These are phyloP conservation scores for Pseudorectes ferrugineus DNA, from an alignment of 2,113 vertebrate genomes.

Conservation along the genomic window DNA sequence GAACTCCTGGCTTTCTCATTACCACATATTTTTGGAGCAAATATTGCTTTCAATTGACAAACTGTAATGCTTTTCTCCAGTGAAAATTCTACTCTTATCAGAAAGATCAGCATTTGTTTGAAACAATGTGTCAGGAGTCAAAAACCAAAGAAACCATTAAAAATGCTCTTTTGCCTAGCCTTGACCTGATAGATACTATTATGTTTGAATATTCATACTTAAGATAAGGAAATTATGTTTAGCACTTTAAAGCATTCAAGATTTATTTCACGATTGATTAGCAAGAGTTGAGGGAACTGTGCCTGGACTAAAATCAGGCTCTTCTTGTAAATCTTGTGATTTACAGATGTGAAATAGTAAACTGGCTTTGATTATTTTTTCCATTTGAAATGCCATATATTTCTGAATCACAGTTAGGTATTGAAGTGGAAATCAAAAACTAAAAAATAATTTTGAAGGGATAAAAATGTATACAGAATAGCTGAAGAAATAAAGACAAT, in stretches of 20 bases:
- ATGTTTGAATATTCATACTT: conserved; percentile 12
- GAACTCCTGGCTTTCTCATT: not conserved
- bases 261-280: not conserved
- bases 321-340: not conserved
- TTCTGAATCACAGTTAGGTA: not conserved
- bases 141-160: not conserved
- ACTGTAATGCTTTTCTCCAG: not conserved
- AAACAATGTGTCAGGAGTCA: conserved; percentile 13
- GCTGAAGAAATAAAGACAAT: conserved; percentile 15
- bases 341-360: not conserved
- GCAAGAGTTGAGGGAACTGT: not conserved
- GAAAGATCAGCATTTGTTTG: conserved; percentile 14
- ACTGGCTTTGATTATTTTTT: not conserved
- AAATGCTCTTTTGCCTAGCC: not conserved
- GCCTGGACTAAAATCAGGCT: not conserved
- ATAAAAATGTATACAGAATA: not conserved
- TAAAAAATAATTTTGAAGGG: not conserved
- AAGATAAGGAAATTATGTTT: conserved; percentile 24
- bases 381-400: not conserved
- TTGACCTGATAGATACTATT: not conserved
- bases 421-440: not conserved
- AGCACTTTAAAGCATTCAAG: not conserved
- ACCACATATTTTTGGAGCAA: not conserved
- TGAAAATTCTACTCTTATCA: conserved; percentile 24
- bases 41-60: not conserved